Conservation (phyloP, 2,888 invertebrate genomes). For the Melanargia galathea region DNA sequence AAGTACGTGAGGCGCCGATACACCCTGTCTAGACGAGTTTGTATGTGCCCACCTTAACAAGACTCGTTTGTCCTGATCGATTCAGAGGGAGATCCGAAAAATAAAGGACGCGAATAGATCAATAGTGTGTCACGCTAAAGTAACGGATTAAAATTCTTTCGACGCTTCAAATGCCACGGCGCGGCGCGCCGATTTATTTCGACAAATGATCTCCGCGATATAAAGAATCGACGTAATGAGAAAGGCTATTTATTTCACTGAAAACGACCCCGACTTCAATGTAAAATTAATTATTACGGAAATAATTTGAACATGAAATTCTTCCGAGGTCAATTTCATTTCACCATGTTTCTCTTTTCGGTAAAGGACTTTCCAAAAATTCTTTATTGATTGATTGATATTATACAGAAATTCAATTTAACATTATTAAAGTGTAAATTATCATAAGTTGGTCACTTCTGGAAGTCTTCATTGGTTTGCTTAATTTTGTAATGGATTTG, state of each 20-base stretch:
- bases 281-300: slow-evolving; percentile 3
- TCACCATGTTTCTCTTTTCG: slow-evolving; percentile 5
- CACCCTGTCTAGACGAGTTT: slow-evolving; percentile 45
- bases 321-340: slow-evolving; percentile 14
- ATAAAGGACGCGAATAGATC: slow-evolving; percentile 6
- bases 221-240: not conserved
- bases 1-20: slow-evolving; percentile 40
- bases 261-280: not conserved
- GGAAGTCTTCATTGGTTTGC: not conserved
- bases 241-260: not conserved
- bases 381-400: not conserved
- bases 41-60: slow-evolving; percentile 41
- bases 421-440: not conserved
- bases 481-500: not conserved
- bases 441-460: not conserved
- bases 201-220: not conserved
- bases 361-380: slow-evolving; percentile 4
- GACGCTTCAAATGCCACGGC: not conserved
- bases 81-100: slow-evolving; percentile 14
- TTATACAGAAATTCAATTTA: not conserved
- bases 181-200: not conserved
- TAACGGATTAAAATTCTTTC: slow-evolving; percentile 9
- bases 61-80: slow-evolving; percentile 44
- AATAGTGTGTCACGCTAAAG: slow-evolving; percentile 7
- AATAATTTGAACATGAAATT: slow-evolving; percentile 17